phyloP scores from a whole-genome alignment of 2,797 vertebrate genomes.

The Girardinus metallicus region DNA sequence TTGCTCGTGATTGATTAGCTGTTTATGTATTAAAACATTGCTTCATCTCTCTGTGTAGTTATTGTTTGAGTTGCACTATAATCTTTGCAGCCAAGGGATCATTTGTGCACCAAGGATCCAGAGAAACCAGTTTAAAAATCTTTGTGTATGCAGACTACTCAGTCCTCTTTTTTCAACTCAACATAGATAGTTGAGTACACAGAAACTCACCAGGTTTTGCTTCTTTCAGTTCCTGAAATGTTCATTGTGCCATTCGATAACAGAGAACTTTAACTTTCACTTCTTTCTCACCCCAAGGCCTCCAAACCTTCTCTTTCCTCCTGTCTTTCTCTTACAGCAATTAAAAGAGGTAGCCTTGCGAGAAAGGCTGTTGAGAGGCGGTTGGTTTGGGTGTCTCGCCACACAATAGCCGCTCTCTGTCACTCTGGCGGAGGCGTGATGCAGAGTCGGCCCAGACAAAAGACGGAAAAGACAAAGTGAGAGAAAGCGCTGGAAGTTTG shows the following conservation, averaged over 20 bases:
- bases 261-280: slow-evolving; percentile 19
- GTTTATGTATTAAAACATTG: not conserved
- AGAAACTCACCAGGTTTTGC: not conserved
- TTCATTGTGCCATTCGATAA: slow-evolving; percentile 1
- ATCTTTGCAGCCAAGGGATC: not conserved
- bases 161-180: not conserved
- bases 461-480: slow-evolving; percentile 53
- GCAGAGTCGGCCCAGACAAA: slow-evolving; percentile 57
- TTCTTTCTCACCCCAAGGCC: slow-evolving; percentile 23
- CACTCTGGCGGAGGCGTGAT: slow-evolving; percentile 34
- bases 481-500: slow-evolving; percentile 56
- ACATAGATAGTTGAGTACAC: not conserved
- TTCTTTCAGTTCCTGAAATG: not conserved
- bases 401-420: slow-evolving; percentile 62
- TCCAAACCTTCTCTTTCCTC: slow-evolving; percentile 19
- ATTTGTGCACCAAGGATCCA: not conserved
- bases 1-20: not conserved
- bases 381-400: slow-evolving; percentile 30
- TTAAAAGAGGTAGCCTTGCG: slow-evolving; percentile 64
- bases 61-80: not conserved
- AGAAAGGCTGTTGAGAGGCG: slow-evolving; percentile 40
- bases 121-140: not conserved
- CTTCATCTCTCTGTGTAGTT: not conserved
- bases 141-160: not conserved
- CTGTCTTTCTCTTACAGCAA: slow-evolving; percentile 42